Base-by-base conservation (phyloP, 1,140 invertebrate genomes). In the Halesus radiatus region DNA sequence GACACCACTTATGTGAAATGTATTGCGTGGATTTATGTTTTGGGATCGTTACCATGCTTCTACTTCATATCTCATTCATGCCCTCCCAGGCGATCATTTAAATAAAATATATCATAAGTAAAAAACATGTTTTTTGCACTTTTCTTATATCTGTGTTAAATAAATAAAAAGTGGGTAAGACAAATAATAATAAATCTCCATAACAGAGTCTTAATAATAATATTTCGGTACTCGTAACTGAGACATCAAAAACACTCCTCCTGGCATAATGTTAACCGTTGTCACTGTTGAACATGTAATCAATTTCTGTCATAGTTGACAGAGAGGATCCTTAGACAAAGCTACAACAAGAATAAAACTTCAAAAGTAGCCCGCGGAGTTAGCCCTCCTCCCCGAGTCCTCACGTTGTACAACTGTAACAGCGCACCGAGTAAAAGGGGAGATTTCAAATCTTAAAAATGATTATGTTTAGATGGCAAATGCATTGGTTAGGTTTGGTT, bases 341-440 rank as follows among this genome's bases (percentile, higher is more conserved):
- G 62, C 62, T n/a, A 29, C 62, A 66, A 26, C 62, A 66, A 26
- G 29, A 66, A 66, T 66, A 66, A 66, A 66, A 66, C 62, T 66
- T 66, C 62, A 66, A 66, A 29, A 66, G 62, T 66, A 66, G 62
- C 62, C 62, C 23, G 22, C 15, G 23, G 62, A 66, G 62, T n/a
- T 29, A n/a, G 62, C 16, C 22, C 66, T 18, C 16, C 15, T 50
- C 37, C 13, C 8, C 32, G 5, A 22, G 10, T 29, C 15, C 13
- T 26, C 18, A 68, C 13, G 16, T 18, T 32, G 32, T 18, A 8
- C 66, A 22, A 26, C 0, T 13, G 16, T 29, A 64, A 32, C 23
- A 8, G 62, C 0, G 13, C 3, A 16, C 26, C 10, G 22, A 16
- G 26, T 3, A 64, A 15, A 15, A 64, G 29, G 23, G 8, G 62